Evolutionary conservation across 2,797 vertebrate genomes (phyloP), one percentile per base, ranked within the genome.

Genomic region (Enoplosus armatus): DNA sequence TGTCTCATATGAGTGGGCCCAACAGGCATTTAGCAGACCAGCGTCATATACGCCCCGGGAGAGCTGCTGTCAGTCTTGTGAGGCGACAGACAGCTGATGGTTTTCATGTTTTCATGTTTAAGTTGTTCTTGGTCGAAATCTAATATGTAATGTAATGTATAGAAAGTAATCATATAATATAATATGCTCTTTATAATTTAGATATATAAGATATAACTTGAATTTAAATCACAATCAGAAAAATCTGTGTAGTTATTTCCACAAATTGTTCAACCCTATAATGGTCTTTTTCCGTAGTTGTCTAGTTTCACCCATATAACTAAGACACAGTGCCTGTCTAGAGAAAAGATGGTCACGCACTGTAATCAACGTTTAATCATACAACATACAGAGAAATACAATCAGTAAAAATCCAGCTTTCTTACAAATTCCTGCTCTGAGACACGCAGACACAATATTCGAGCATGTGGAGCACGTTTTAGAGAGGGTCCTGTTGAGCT

Each of bases 401-500:
- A 39, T 41, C 59, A 61, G 37, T 43, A 43, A 27, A 62, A 45
- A 29, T 33, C 10, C 11, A 18, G 35, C 12, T 39, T 11, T 16
- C 18, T 20, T 47, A 6, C 27, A 62, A 31, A 18, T 26, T 8
- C 4, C 9, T 26, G 22, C 9, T 50, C 54, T 71, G 24, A 59
- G 43, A 76, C 37, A 24, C 58, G 69, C 70, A 43, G 11, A 54
- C 15, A 45, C 27, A 79, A 4, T 3, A 29, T 33, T 79, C 7
- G 15, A 24, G 48, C 16, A 60, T 48, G 51, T 5, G 0, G 15
- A 29, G 39, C 31, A 72, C 4, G 9, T 67, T 77, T 41, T 2
- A 77, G 33, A 33, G 29, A 51, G 37, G 33, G 50, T 69, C 68
- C 20, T 77, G 63, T 43, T 77, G 6, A 33, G 43, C 48, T 79